A percentile compares a stretch with the other conserved stretches of the same genome.
Evolutionary conservation across 1,140 invertebrate species (phyloP).

Genomic region (Drosophila paulistorum): DNA sequence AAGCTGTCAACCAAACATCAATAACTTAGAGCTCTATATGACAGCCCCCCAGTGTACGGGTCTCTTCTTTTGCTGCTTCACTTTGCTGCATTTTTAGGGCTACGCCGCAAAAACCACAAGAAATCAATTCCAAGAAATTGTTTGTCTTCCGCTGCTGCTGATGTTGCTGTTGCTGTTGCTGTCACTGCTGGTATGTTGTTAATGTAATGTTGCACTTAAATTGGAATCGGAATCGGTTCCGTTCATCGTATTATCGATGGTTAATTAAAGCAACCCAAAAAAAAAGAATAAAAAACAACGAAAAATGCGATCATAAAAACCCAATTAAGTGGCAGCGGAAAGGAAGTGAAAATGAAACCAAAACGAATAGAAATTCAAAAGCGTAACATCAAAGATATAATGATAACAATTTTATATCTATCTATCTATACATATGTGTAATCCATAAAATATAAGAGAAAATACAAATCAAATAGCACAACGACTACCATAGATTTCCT

Average conservation of each 20-base stretch:
- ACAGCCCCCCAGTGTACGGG: neutral
- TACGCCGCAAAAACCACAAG: conserved; percentile 61
- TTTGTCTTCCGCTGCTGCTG: conserved; percentile 60
- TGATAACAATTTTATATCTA: neutral
- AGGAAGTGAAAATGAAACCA: conserved; percentile 48
- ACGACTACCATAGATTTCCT: too few relatives aligned
- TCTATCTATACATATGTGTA: too few relatives aligned
- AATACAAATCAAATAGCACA: too few relatives aligned
- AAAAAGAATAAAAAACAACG: neutral
- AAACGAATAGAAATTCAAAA: neutral
- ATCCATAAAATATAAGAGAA: too few relatives aligned
- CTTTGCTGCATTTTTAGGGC: conserved; percentile 54
- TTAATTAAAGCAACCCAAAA: conserved; percentile 51
- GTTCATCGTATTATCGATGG: conserved; percentile 54
- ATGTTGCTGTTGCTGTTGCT: conserved; percentile 2
- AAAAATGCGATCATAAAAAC: conserved; percentile 43
- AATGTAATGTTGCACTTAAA: conserved; percentile 8
- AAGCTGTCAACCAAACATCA: conserved; percentile 6
- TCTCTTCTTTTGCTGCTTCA: conserved; percentile 1
- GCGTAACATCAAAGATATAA: conserved; percentile 3
- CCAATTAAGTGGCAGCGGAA: conserved; percentile 51
- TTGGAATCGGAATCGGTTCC: conserved; percentile 16
- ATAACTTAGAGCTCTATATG: conserved; percentile 1
- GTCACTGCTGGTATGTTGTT: conserved; percentile 36
- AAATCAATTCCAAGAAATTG: conserved; percentile 69